Conservation (phyloP, 1,140 invertebrate species). For the Reticulitermes speratus region DNA sequence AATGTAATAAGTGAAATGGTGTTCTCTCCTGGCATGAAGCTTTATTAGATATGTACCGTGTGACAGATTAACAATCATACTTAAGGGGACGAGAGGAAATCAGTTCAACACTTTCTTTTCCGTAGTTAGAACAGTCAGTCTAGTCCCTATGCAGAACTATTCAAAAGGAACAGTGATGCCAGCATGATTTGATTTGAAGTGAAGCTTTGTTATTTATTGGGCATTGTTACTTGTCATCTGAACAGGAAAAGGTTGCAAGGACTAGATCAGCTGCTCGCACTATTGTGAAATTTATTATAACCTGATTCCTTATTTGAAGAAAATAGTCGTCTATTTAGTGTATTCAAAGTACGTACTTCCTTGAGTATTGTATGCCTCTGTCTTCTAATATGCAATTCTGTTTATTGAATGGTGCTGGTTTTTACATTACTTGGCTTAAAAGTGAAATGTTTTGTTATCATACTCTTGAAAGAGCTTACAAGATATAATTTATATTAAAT, state of each 20-base stretch:
- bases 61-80: not conserved
- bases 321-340: not conserved
- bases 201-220: too few species aligned
- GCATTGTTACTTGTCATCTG: too few species aligned
- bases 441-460: not conserved
- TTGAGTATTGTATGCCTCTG: not conserved
- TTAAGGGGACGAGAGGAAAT: not conserved
- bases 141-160: too few species aligned
- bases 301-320: not conserved
- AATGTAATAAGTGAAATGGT: not conserved
- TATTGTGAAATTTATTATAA: not conserved
- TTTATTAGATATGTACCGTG: not conserved
- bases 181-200: too few species aligned
- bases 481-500: not conserved
- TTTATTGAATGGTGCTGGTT: conserved; percentile 14
- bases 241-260: too few species aligned
- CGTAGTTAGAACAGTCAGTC: too few species aligned
- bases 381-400: not conserved
- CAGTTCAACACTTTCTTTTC: not conserved
- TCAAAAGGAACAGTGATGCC: too few species aligned
- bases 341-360: not conserved
- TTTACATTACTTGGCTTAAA: not conserved
- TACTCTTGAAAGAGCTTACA: not conserved
- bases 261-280: too few species aligned
- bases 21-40: not conserved